Percentiles rank a stretch among this genome's conserved stretches.
Evolutionary conservation across 2,888 invertebrate genomes (phyloP).

Genomic region (Physocephala rufipes): DNA sequence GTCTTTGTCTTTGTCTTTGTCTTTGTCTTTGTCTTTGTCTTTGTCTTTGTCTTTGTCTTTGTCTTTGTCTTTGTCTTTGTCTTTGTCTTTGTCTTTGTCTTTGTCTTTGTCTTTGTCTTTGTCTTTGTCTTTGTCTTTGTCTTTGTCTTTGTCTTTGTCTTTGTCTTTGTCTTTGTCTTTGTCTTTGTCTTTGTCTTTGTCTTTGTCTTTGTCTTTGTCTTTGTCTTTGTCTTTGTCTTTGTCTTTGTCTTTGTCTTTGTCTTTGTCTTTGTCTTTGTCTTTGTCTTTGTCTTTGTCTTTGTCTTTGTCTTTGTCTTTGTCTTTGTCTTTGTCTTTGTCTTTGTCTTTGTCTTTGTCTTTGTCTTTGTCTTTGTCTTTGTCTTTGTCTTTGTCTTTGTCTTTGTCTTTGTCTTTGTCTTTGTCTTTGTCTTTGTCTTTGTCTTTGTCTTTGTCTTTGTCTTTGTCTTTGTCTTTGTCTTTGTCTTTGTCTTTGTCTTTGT

Average conservation of each 20-base stretch:
- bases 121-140: neutral
- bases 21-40: neutral
- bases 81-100: neutral
- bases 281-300: neutral
- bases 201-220: neutral
- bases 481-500: slow-evolving; percentile 18
- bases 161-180: neutral
- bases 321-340: neutral
- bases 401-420: neutral
- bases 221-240: neutral
- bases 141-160: neutral
- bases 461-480: neutral
- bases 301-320: neutral
- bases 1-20: neutral
- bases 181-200: neutral
- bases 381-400: neutral
- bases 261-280: neutral
- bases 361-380: neutral
- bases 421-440: neutral
- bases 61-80: neutral
- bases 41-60: neutral
- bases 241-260: neutral
- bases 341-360: neutral
- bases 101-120: neutral
- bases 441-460: neutral